Base-by-base conservation (phyloP, 2,888 invertebrate species). In the Arrhopalites spinosus region DNA sequence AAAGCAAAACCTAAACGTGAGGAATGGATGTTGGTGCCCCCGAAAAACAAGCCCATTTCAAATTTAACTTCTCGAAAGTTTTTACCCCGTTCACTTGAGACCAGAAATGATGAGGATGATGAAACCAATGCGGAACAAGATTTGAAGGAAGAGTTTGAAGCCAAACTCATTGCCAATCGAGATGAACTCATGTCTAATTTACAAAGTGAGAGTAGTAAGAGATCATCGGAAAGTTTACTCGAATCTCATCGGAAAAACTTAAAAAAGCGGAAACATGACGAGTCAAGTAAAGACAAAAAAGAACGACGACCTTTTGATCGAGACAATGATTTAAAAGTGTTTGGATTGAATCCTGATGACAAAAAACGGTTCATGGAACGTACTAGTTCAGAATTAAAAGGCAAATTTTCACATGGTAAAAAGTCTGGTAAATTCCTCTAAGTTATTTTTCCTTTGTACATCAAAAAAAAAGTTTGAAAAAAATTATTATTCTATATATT, bases 151-250 rank as follows among this genome's bases (percentile, higher is more conserved):
- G 75, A 69, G 50, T 75, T 69, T 70, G 63, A 75, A 75, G 47
- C 69, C n/a, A 56, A 70, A 50, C 70, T 75, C 8, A 70, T 70
- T 75, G 69, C 59, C 27, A 63, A 63, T 45, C 61, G 75, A 47
- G 75, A 75, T 75, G 70, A 75, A 75, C 75, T 75, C 70, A 75
- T 75, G 75, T 75, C 75, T 50, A 70, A 70, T 70, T 75, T 75
- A 69, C 63, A 69, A 50, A 70, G 36, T 70, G 59, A 59, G 43
- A 66, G 66, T 66, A 36, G 61, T 47, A 30, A 15, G 11, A 29
- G 66, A 50, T 8, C 53, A 66, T 45, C 70, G 20, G 75, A 75
- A 47, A 75, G 75, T 63, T 63, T 75, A 23, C 75, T 75, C 25
- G 69, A 69, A 17, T 23, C 45, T 47, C 75, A 75, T 70, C 45